Evolutionary conservation across 2,888 invertebrate genomes (phyloP).

Genomic region (Caenorhabditis sp.): DNA sequence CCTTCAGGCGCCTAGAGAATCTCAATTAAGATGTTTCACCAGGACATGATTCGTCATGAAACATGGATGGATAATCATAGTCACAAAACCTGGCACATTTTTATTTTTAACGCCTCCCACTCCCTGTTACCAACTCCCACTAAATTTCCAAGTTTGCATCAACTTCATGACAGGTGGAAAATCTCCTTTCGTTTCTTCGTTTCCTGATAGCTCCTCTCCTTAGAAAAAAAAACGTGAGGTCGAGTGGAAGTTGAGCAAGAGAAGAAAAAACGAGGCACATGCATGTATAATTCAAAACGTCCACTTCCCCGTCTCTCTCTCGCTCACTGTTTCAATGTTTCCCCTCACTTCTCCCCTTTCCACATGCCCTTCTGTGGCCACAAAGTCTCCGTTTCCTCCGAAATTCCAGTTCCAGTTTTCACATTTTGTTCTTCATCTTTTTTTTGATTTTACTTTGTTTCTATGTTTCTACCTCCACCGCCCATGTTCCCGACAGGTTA

Average conservation of each 20-base stretch:
- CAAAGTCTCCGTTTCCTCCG: slow-evolving; percentile 5
- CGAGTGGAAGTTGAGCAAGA: not conserved
- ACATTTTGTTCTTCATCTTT: slow-evolving; percentile 18
- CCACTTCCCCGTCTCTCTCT: slow-evolving; percentile 7
- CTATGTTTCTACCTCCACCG: slow-evolving; percentile 37
- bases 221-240: not conserved
- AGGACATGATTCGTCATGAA: slow-evolving; percentile 15
- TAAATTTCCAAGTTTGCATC: not conserved
- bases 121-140: not conserved
- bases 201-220: not conserved
- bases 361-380: slow-evolving; percentile 12
- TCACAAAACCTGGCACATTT: not conserved
- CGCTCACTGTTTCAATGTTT: not conserved
- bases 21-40: not conserved
- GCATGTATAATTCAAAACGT: slow-evolving; percentile 7
- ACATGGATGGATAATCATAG: not conserved
- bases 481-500: too few species aligned
- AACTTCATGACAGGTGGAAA: too few species aligned
- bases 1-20: slow-evolving; percentile 1
- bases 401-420: not conserved
- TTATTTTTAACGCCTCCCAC: not conserved
- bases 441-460: slow-evolving; percentile 31
- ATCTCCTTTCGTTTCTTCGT: not conserved
- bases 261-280: not conserved
- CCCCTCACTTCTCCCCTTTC: slow-evolving; percentile 25